Conservation (phyloP, 2,888 invertebrate genomes). For the Gerris lacustris region DNA sequence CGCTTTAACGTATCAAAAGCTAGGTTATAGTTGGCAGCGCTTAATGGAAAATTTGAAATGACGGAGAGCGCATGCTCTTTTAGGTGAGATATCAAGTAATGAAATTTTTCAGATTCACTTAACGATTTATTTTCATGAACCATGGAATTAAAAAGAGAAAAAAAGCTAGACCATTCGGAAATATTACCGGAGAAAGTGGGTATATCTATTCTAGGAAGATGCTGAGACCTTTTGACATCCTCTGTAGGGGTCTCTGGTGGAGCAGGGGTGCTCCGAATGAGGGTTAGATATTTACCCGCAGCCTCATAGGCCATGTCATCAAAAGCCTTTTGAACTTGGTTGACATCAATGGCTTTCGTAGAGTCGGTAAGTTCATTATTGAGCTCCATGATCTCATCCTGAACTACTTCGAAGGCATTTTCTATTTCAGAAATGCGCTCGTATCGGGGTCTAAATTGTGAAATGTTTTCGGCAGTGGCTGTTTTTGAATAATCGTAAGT, state of each 20-base stretch:
- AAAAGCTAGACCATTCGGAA: background rate
- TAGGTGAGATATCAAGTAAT: background rate
- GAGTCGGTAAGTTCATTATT: background rate
- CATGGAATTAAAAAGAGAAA: background rate
- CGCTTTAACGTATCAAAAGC: background rate
- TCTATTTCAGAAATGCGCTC: background rate
- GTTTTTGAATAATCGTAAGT: background rate
- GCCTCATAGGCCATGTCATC: slow-evolving; percentile 1
- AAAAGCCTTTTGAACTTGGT: background rate
- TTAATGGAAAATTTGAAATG: background rate
- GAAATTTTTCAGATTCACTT: background rate
- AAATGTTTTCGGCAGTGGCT: background rate
- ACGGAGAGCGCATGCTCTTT: background rate
- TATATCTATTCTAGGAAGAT: background rate
- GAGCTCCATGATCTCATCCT: background rate
- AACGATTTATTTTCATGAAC: background rate
- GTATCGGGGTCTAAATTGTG: background rate
- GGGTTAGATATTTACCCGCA: background rate
- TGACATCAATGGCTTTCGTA: background rate
- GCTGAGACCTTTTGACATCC: background rate
- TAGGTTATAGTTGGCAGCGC: background rate
- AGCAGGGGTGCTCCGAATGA: background rate
- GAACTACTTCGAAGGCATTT: background rate
- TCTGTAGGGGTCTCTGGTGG: background rate
- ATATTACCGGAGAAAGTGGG: background rate